These are phyloP conservation scores for Nycticorax nycticorax DNA, from an alignment of 2,113 vertebrate genomes.

Conservation along the genomic window DNA sequence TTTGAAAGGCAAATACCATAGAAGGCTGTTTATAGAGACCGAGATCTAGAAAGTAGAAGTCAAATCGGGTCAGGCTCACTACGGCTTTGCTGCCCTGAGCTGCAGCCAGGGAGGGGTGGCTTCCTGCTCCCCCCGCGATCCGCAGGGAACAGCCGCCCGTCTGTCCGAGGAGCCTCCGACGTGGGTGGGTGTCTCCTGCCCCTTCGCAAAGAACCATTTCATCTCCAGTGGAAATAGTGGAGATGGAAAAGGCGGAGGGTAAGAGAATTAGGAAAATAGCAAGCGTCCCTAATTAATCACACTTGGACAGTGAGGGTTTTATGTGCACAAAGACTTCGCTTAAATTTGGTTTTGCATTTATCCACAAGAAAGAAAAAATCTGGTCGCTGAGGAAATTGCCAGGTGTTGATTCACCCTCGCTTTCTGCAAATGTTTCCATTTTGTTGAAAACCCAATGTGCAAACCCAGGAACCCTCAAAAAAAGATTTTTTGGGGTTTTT, in stretches of 20 bases:
- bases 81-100: background rate
- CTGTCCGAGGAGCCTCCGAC: background rate
- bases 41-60: conserved; percentile 49
- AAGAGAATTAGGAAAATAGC: conserved; percentile 10
- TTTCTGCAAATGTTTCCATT: conserved; percentile 14
- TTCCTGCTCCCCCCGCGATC: background rate
- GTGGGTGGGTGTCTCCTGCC: background rate
- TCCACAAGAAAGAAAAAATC: background rate
- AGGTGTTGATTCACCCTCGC: background rate
- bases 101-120: background rate
- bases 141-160: background rate
- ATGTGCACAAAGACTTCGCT: background rate
- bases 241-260: background rate
- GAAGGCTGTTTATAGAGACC: conserved; percentile 45
- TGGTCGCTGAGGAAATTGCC: background rate
- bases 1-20: conserved; percentile 62
- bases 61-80: conserved; percentile 57
- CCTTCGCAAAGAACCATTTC: background rate
- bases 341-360: background rate
- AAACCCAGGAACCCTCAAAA: background rate
- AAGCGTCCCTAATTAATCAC: conserved; percentile 12
- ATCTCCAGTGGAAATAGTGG: background rate
- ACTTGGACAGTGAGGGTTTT: background rate
- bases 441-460: background rate
- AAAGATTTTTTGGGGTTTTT: background rate